These are phyloP conservation scores for Bellardia bayeri DNA, from an alignment of 2,888 invertebrate species.

Conservation along the genomic window DNA sequence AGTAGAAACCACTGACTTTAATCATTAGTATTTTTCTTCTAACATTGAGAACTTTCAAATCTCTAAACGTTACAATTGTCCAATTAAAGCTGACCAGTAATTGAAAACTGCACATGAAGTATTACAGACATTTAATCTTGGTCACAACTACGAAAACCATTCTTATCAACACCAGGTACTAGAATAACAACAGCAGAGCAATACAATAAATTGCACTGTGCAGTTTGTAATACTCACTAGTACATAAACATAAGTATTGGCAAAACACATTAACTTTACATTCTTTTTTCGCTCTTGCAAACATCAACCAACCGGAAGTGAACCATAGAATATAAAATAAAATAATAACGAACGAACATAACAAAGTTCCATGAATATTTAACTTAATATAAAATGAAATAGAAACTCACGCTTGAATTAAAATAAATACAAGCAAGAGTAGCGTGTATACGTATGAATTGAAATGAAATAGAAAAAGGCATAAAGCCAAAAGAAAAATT, in stretches of 20 bases:
- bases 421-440: conserved; percentile 60
- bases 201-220: background rate
- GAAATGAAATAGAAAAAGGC: conserved; percentile 14
- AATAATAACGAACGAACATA: conserved; percentile 42
- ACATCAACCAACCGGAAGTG: conserved; percentile 45
- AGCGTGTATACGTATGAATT: background rate
- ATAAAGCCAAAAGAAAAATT: conserved; percentile 32
- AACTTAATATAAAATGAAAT: conserved; percentile 70
- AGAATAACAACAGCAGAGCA: background rate
- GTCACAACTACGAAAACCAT: background rate
- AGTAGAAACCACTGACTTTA: no score
- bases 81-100: background rate
- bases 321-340: conserved; percentile 40
- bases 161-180: conserved; percentile 1
- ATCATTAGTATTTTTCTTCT: no score
- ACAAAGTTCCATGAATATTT: conserved; percentile 62
- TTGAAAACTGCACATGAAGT: background rate
- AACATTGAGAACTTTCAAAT: no score
- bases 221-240: background rate
- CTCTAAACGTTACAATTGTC: no score
- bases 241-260: background rate
- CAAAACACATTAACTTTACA: conserved; percentile 16
- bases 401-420: conserved; percentile 73
- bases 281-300: background rate
- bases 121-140: background rate